Evolutionary conservation across 2,113 vertebrate genomes (phyloP).

Genomic region (Azemiops feae): DNA sequence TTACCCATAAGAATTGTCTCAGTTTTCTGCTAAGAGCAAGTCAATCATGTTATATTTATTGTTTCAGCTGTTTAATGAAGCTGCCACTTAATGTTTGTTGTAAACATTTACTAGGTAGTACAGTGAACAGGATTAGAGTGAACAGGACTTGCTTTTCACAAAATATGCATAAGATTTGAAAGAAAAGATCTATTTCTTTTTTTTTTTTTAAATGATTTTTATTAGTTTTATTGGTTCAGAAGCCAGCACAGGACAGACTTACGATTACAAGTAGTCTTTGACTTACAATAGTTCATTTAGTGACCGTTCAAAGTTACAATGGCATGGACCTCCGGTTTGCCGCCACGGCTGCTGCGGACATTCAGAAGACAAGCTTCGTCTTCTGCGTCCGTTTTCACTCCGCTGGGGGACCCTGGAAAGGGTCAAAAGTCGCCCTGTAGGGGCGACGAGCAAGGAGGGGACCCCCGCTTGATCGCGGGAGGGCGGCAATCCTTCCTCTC

Average conservation of each 20-base stretch:
- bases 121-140: neutral
- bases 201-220: neutral
- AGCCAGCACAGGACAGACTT: neutral
- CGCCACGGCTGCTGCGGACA: too few relatives aligned
- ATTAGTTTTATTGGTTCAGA: neutral
- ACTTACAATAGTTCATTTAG: neutral
- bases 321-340: too few relatives aligned
- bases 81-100: neutral
- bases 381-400: too few relatives aligned
- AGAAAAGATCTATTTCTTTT: neutral
- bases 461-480: too few relatives aligned
- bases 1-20: neutral
- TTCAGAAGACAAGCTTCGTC: too few relatives aligned
- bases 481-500: too few relatives aligned
- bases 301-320: neutral
- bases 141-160: neutral
- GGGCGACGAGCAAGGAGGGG: too few relatives aligned
- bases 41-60: neutral
- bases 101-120: neutral
- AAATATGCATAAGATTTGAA: neutral
- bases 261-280: neutral
- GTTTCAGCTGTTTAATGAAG: neutral
- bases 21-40: neutral
- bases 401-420: too few relatives aligned
- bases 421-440: too few relatives aligned